Evolutionary conservation across 92 coral and sea anemone species (phyloP).

Genomic region (Actinostola sp.): DNA sequence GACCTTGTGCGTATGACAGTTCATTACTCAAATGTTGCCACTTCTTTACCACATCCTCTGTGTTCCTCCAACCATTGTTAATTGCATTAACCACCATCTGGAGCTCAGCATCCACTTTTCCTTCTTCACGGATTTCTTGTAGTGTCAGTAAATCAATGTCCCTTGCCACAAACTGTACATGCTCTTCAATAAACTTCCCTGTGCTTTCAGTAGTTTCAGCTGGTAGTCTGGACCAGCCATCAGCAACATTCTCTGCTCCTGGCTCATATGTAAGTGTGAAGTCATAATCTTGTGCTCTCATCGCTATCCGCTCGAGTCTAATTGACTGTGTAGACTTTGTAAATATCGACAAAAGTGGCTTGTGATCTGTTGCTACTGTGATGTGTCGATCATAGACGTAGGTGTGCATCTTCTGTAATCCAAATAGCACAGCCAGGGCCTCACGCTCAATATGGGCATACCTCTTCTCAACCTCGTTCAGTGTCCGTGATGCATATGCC

Average conservation of each 20-base stretch:
- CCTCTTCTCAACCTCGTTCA: no score
- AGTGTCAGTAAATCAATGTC: slow-evolving; percentile 17
- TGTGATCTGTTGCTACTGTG: slow-evolving; percentile 33
- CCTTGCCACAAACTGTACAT: slow-evolving; percentile 8
- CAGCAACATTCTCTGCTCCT: slow-evolving; percentile 29
- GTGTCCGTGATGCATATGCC: no score
- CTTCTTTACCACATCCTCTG: background rate
- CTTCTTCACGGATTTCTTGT: slow-evolving; percentile 11
- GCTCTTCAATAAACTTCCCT: slow-evolving; percentile 29
- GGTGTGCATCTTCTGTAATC: slow-evolving; percentile 47
- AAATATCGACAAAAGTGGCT: slow-evolving; percentile 30
- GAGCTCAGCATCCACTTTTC: slow-evolving; percentile 23
- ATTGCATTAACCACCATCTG: slow-evolving; percentile 16
- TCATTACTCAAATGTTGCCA: slow-evolving; percentile 29
- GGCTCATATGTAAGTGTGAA: slow-evolving; percentile 31
- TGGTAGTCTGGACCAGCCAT: slow-evolving; percentile 39
- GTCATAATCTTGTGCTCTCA: slow-evolving; percentile 34
- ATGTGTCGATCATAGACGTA: no score
- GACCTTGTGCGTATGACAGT: slow-evolving; percentile 24
- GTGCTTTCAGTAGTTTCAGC: background rate
- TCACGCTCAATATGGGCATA: slow-evolving; percentile 49
- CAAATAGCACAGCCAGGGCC: slow-evolving; percentile 40
- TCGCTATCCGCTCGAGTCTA: slow-evolving; percentile 31
- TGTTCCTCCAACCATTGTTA: slow-evolving; percentile 5
- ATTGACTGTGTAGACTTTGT: slow-evolving; percentile 40